phyloP scores from a whole-genome alignment of 1,140 invertebrate genomes.

The Oppia nitens region DNA sequence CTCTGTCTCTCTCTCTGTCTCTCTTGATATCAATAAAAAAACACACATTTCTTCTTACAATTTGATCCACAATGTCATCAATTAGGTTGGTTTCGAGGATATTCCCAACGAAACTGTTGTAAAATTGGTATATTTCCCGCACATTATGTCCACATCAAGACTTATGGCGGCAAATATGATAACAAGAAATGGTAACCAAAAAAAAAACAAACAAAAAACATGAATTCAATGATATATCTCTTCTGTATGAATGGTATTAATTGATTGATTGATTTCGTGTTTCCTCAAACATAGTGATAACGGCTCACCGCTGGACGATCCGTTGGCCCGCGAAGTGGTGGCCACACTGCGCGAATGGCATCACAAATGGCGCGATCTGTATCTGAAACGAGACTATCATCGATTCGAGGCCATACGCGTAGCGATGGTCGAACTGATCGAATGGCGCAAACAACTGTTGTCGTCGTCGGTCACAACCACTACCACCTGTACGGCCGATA shows the following conservation, averaged over 20 bases:
- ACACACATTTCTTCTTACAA: too few relatives aligned
- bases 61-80: too few relatives aligned
- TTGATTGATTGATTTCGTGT: too few relatives aligned
- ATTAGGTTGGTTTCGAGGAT: slow-evolving; percentile 67
- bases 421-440: slow-evolving; percentile 72
- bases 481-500: slow-evolving; percentile 76
- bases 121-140: slow-evolving; percentile 66
- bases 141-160: slow-evolving; percentile 50
- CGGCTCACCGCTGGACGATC: slow-evolving; percentile 7
- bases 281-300: not conserved
- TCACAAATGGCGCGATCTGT: slow-evolving; percentile 71
- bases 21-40: too few relatives aligned
- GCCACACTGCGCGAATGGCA: slow-evolving; percentile 78
- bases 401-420: slow-evolving; percentile 62
- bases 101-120: slow-evolving; percentile 54
- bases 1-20: too few relatives aligned
- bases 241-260: too few relatives aligned
- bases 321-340: slow-evolving; percentile 50
- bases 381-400: slow-evolving; percentile 60
- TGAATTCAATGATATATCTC: too few relatives aligned
- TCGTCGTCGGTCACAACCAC: too few relatives aligned
- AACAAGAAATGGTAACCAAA: too few relatives aligned
- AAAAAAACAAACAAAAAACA: too few relatives aligned
- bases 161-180: too few relatives aligned
- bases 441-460: slow-evolving; percentile 60